Base-by-base conservation (phyloP, 2,113 vertebrate species). In the Lepisosteus osseus region DNA sequence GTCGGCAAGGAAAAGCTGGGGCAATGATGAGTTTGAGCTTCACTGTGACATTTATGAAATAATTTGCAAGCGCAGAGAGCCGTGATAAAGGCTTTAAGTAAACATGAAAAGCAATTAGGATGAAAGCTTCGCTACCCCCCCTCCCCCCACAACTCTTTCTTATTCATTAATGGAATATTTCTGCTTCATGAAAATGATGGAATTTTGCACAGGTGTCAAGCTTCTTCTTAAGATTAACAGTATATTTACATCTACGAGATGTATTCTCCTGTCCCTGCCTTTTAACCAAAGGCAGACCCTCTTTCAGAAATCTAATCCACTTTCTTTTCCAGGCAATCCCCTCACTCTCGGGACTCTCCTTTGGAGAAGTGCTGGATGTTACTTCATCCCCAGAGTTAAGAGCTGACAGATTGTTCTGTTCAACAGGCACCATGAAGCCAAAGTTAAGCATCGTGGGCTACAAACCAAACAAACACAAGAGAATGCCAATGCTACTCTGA, bases 41-140 rank as follows among this genome's bases (percentile, higher is more conserved):
- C 17, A 14, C 12, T 44, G 41, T 55, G 66, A 41, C 51, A 55
- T 68, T 68, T 40, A 55, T 54, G 15, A 55, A 68, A 55, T 40
- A 45, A 11, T 68, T 3, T 54, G 17, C 51, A 7, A n/a, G 7
- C 12, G 57, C n/a, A 68, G 7, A 5, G 1, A 54, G 45, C 47
- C 44, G n/a, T 40, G 15, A 14, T 54, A 68, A 54, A 55, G 45
- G 0, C 7, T 54, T 12, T 54, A 29, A 68, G 66, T 55, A 68
- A 68, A 47, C 43, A 66, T 44, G 11, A 66, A n/a, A 45, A 47
- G 64, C 64, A 66, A 66, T 66, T 66, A 66, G 64, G 42, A 7
- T 45, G 64, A 66, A 44, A 47, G 45, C 47, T 51, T 51, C 47
- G 2, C 5, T 5, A 5, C 5, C 47, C 47, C 1, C 47, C 4